A percentile compares a stretch with the other conserved stretches of the same genome.
These are phyloP conservation scores for Scaptomyza polygonia DNA, from an alignment of 2,888 invertebrate species.

Conservation along the genomic window DNA sequence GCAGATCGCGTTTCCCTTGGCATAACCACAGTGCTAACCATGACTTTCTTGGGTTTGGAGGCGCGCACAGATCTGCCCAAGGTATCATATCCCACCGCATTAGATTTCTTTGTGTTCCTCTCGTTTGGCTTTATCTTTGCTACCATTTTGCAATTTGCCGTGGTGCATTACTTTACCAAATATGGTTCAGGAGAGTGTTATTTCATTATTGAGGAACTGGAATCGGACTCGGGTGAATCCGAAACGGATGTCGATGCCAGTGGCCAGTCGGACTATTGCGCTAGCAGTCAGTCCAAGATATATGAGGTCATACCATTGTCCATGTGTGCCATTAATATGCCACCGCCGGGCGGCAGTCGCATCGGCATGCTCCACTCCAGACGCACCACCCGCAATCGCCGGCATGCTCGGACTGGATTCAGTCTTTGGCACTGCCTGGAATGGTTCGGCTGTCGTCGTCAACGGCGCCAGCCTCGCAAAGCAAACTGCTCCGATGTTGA, in stretches of 20 bases:
- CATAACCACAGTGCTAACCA: conserved; percentile 92
- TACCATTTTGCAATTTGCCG: conserved; percentile 92
- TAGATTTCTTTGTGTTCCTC: conserved; percentile 93
- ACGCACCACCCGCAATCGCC: conserved; percentile 61
- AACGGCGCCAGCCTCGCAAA: conserved; percentile 37
- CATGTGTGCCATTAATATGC: conserved; percentile 86
- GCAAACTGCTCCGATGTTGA: conserved; percentile 66
- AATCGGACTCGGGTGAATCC: conserved; percentile 86
- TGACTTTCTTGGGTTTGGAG: conserved; percentile 93
- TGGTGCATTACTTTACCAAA: conserved; percentile 95
- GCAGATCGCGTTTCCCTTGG: conserved; percentile 92
- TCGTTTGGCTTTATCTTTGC: conserved; percentile 93
- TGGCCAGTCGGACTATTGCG: conserved; percentile 75
- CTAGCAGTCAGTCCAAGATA: conserved; percentile 83
- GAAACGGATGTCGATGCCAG: conserved; percentile 84
- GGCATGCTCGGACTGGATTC: conserved; percentile 45
- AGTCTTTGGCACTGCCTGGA: conserved; percentile 72
- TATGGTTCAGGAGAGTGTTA: conserved; percentile 92
- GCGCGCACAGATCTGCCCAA: conserved; percentile 92
- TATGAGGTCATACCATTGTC: conserved; percentile 88
- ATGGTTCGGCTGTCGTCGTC: conserved; percentile 65
- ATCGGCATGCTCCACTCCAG: conserved; percentile 60
- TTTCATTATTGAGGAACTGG: conserved; percentile 87
- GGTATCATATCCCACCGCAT: conserved; percentile 93
- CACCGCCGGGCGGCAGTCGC: conserved; percentile 47